These are phyloP conservation scores for Tipula vernalis DNA, from an alignment of 2,888 invertebrate species.

Conservation along the genomic window DNA sequence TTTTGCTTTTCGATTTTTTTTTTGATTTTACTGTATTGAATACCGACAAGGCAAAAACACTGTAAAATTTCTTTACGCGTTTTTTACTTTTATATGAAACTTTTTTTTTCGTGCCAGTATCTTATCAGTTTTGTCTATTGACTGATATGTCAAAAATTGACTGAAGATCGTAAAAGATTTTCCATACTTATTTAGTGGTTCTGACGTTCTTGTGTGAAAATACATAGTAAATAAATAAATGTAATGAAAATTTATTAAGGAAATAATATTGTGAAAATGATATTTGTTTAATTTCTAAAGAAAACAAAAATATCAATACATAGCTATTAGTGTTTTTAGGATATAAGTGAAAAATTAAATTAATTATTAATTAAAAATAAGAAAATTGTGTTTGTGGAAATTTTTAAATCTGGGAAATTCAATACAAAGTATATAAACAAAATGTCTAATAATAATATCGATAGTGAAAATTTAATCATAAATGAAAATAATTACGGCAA, in stretches of 20 bases:
- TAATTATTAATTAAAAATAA: neutral
- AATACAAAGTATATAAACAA: neutral
- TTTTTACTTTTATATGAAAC: neutral
- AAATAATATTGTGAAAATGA: neutral
- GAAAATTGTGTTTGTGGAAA: neutral
- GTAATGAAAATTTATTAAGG: neutral
- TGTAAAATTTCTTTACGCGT: neutral
- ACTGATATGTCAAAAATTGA: conserved; percentile 5
- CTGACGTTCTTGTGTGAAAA: neutral
- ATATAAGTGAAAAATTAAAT: neutral
- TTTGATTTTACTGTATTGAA: neutral
- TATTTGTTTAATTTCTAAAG: neutral
- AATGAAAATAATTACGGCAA: neutral
- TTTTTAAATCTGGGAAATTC: neutral
- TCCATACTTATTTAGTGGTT: neutral
- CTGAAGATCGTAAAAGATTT: neutral
- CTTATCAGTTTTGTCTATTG: conserved; percentile 10
- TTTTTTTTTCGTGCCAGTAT: neutral
- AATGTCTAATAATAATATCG: neutral
- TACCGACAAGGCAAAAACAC: neutral
- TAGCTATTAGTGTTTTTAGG: neutral
- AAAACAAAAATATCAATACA: neutral
- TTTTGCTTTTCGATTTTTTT: neutral
- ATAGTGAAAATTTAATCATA: neutral
- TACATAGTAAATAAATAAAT: too few species aligned